phyloP scores from a whole-genome alignment of 2,888 invertebrate species.

The Allolobophora icterica region DNA sequence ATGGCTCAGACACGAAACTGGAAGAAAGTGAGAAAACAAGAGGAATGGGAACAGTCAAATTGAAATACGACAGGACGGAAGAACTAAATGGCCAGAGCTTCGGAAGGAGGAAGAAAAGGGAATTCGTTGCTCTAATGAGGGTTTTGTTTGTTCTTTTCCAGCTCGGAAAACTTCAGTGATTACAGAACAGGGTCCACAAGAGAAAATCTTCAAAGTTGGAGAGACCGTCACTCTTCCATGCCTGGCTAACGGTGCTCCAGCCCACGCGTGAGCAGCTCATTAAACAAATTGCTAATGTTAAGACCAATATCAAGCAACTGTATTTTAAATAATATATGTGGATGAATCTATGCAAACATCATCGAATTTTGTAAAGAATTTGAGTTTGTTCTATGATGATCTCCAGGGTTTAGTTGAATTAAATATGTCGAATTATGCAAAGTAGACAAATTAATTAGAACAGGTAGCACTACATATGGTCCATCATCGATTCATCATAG shows the following conservation, averaged over 20 bases:
- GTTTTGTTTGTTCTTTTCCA: background rate
- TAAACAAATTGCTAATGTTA: background rate
- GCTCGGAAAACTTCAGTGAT: background rate
- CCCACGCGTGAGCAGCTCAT: background rate
- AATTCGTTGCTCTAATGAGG: no score
- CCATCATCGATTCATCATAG: no score
- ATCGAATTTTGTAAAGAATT: no score
- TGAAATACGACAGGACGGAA: background rate
- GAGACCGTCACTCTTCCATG: constrained; percentile 21
- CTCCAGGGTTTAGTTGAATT: no score
- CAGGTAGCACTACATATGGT: no score
- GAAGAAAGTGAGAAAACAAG: background rate
- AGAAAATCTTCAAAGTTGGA: constrained; percentile 15
- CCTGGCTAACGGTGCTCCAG: background rate
- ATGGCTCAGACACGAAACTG: background rate
- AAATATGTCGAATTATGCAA: no score
- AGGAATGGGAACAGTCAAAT: background rate
- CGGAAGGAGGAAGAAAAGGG: background rate
- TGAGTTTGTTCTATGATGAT: no score
- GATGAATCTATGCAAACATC: no score
- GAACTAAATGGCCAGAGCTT: background rate
- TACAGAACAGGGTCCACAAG: background rate
- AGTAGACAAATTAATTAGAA: no score
- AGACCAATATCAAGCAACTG: background rate
- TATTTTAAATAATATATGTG: background rate